Percentiles rank a stretch among this genome's conserved stretches.
Evolutionary conservation across 2,113 vertebrate species (phyloP).

Genomic region (Maccullochella peelii): DNA sequence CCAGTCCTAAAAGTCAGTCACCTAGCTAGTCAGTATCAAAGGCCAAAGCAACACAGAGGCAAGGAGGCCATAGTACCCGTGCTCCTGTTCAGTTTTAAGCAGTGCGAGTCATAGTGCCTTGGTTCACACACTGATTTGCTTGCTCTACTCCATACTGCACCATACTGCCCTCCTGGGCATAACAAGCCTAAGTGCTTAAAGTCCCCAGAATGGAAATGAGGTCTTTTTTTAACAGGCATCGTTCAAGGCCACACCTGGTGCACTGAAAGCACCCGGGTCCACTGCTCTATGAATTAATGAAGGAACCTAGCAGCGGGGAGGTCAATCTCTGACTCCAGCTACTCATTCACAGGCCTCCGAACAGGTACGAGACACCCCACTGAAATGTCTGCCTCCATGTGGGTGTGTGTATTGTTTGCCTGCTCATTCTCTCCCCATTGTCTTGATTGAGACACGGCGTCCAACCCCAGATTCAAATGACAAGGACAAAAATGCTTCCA

Average conservation of each 20-base stretch:
- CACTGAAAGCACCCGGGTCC: conserved; percentile 62
- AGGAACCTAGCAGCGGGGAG: conserved; percentile 46
- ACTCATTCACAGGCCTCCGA: conserved; percentile 25
- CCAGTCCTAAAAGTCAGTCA: conserved; percentile 41
- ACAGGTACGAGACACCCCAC: conserved; percentile 31
- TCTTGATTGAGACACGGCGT: conserved; percentile 48
- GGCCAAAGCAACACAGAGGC: conserved; percentile 31
- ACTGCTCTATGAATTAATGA: conserved; percentile 68
- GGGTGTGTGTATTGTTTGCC: conserved; percentile 3
- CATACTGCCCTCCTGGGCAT: conserved; percentile 70
- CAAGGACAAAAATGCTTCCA: conserved; percentile 65
- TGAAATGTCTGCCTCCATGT: neutral
- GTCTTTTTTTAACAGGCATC: conserved; percentile 55
- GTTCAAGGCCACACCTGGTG: conserved; percentile 74
- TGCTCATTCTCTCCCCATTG: neutral
- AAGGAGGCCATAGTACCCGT: conserved; percentile 34
- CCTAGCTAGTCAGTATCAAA: conserved; percentile 41
- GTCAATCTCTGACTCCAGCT: conserved; percentile 47
- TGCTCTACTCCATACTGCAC: conserved; percentile 57
- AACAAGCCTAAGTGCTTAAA: conserved; percentile 74
- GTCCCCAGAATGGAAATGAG: conserved; percentile 74
- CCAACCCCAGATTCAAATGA: conserved; percentile 65
- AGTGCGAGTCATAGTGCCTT: conserved; percentile 57
- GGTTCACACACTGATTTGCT: conserved; percentile 62
- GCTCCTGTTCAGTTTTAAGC: conserved; percentile 54